phyloP scores from a whole-genome alignment of 1,140 invertebrate species.

The Calephelis nemesis region DNA sequence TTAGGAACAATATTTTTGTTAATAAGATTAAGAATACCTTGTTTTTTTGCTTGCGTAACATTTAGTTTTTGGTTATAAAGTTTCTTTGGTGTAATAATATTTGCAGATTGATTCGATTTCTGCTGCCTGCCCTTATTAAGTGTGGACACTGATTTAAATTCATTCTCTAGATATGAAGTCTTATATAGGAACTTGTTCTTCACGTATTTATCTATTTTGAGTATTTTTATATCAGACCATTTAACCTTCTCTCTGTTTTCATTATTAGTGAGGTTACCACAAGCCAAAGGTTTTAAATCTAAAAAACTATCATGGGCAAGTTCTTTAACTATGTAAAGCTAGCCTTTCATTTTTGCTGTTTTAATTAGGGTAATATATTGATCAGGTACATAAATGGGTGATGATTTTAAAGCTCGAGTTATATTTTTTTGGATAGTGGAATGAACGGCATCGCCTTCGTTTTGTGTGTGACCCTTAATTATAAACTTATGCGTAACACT shows the following conservation, averaged over 20 bases:
- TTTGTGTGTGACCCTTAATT: slow-evolving; percentile 64
- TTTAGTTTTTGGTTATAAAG: slow-evolving; percentile 34
- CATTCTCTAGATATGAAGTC: too few species aligned
- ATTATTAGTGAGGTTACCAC: slow-evolving; percentile 28
- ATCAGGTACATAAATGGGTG: slow-evolving; percentile 47
- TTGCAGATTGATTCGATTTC: slow-evolving; percentile 18
- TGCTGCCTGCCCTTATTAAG: slow-evolving; percentile 25
- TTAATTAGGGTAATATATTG: slow-evolving; percentile 39
- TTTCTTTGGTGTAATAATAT: slow-evolving; percentile 26
- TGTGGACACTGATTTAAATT: slow-evolving; percentile 32
- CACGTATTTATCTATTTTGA: slow-evolving; percentile 28
- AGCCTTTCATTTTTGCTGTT: slow-evolving; percentile 37
- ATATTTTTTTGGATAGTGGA: slow-evolving; percentile 47
- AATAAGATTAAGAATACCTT: slow-evolving; percentile 37
- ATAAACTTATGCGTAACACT: slow-evolving; percentile 63
- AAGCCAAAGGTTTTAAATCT: slow-evolving; percentile 36
- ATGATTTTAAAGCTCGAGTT: slow-evolving; percentile 44
- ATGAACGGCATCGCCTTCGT: slow-evolving; percentile 63
- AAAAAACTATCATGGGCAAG: slow-evolving; percentile 34
- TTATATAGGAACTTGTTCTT: slow-evolving; percentile 33
- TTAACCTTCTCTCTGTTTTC: slow-evolving; percentile 35
- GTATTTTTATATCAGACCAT: slow-evolving; percentile 36
- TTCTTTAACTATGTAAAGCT: slow-evolving; percentile 32
- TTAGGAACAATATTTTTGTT: slow-evolving; percentile 36
- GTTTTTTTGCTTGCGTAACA: slow-evolving; percentile 30